Base-by-base conservation (phyloP, 1,140 invertebrate genomes). In the Drosophila miranda region DNA sequence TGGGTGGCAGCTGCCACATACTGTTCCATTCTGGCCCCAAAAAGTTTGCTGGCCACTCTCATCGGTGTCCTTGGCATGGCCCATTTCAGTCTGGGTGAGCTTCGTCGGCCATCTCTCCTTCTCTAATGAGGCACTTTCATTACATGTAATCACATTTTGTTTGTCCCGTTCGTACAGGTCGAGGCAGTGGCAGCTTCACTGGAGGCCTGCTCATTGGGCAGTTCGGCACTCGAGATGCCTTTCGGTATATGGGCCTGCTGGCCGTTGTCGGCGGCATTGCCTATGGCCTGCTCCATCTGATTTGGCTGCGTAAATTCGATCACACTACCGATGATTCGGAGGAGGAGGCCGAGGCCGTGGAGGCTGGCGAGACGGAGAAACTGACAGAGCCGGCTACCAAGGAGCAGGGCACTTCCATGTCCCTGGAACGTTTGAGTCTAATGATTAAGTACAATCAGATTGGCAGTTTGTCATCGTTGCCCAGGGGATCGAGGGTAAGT, bases 1-100 rank as follows among this genome's bases (percentile, higher is more conserved):
- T 97, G 96, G 95, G 95, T 96, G 7, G 95, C 96, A n/a, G 95
- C 95, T 2, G 95, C 96, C 5, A 96, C 95, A 0, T 97, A 97
- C 90, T 96, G 95, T 86, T 95, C 95, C 8, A 93, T 95, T 78
- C 91, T 97, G 53, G 95, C 96, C 14, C 96, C 96, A 0, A 95
- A 95, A 90, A 96, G 93, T 77, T 90, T 97, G 43, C 90, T 97
- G 19, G 96, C 96, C 14, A 97, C 96, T 6, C 91, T 97, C 16
- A 96, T 96, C 72, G 96, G 96, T 41, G 93, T 97, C 1, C 91
- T 96, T 34, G 96, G 95, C 68, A 96, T 96, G 93, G 94, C 96
- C 9, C 96, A 96, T 91, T 96, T 95, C 83, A 96, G 95, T 91
- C 93, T 96, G 82, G 95, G 95, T 94, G 92, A 88, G 90, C 75